These are phyloP conservation scores for Cyphomyrus plagiostoma DNA, from an alignment of 2,113 vertebrate species.

Conservation along the genomic window DNA sequence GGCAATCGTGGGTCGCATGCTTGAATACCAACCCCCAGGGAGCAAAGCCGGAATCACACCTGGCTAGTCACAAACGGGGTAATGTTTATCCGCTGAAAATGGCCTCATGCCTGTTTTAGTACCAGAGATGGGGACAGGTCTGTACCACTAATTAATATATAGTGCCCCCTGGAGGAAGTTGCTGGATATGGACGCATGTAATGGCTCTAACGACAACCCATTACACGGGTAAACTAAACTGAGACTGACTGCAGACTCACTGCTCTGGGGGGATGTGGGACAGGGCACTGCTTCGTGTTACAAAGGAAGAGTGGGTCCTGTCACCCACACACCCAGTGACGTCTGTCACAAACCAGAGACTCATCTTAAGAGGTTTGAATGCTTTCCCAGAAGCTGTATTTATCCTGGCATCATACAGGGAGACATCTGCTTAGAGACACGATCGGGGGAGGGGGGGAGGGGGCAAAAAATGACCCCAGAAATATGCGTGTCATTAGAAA, in stretches of 20 bases:
- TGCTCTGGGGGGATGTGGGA: neutral
- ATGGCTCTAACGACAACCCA: neutral
- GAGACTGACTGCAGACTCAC: neutral
- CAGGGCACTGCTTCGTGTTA: neutral
- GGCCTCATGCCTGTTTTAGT: neutral
- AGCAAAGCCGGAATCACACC: neutral
- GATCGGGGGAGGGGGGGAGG: neutral
- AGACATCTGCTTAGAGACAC: neutral
- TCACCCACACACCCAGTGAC: neutral
- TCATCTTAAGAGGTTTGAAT: neutral
- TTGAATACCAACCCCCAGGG: neutral
- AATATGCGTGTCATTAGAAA: neutral
- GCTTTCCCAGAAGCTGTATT: conserved; percentile 4
- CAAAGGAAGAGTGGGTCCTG: too few relatives aligned
- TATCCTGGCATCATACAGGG: neutral
- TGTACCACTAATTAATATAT: neutral
- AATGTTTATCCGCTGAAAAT: neutral
- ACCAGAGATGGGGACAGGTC: neutral
- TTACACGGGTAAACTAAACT: neutral
- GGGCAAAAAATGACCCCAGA: neutral
- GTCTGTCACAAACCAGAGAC: neutral
- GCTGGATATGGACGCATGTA: too few relatives aligned
- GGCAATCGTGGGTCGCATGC: neutral
- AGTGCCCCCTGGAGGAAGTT: neutral
- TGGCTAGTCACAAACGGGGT: neutral